Percentiles rank a stretch among this genome's conserved stretches.
Evolutionary conservation across 37 sponge, comb jelly and placozoan genomes (phyloP).

Genomic region (Petrosia ficiformis): DNA sequence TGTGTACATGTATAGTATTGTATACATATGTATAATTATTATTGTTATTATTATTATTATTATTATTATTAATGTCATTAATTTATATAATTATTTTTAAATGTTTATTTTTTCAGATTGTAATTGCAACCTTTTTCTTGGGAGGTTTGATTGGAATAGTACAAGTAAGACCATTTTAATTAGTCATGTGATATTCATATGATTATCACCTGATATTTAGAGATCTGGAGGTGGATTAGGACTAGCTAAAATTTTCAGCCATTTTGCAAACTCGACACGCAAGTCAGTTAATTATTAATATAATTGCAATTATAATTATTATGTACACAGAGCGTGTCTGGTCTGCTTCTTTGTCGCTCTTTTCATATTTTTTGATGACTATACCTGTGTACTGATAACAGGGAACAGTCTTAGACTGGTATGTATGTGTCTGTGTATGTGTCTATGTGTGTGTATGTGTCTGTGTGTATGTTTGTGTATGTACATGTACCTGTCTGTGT

Average conservation of each 20-base stretch:
- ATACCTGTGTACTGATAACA: constrained; percentile 24
- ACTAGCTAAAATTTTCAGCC: constrained; percentile 14
- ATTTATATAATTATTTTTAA: no score
- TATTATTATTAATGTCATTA: no score
- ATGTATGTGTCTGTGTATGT: background rate
- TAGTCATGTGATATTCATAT: background rate
- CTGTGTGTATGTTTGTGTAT: background rate
- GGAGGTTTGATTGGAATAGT: constrained; percentile 55
- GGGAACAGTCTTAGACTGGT: constrained; percentile 43
- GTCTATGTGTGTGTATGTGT: background rate
- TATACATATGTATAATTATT: no score
- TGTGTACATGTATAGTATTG: no score
- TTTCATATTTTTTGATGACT: constrained; percentile 55
- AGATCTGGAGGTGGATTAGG: constrained; percentile 42
- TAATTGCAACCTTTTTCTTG: constrained; percentile 37
- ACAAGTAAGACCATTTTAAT: constrained; percentile 8
- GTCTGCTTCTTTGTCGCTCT: background rate
- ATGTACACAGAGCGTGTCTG: constrained; percentile 2
- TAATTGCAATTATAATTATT: background rate
- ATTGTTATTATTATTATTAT: no score
- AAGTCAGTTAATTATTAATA: background rate
- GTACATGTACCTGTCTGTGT: no score
- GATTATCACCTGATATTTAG: background rate
- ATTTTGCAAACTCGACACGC: background rate
- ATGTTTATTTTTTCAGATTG: constrained; percentile 21